Evolutionary conservation across 1,140 invertebrate genomes (phyloP), one percentile per base, ranked within the genome.

Genomic region (Pseudomyrmex dendroicus): DNA sequence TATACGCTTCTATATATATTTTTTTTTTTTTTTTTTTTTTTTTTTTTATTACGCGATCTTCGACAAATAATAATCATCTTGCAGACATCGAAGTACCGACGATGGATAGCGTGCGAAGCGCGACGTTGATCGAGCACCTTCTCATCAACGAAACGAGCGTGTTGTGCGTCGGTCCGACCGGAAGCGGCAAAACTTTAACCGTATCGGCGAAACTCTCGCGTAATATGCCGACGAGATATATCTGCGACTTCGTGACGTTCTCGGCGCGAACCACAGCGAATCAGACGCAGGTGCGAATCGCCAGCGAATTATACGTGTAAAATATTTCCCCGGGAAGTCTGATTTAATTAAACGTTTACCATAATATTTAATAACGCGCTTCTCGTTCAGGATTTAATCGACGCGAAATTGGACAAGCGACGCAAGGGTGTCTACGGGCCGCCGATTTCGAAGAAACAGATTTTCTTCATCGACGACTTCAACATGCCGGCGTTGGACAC

Each of bases 161-260:
- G 12, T 92, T 98, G 10, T 96, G 97, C 88, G 95, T 98, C 2
- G 97, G 97, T 1, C 97, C 97, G 2, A 97, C 97, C 13, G 97
- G 97, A 73, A 97, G 97, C 1, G 97, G 97, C 35, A 98, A 98
- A 93, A 97, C 96, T 3, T 93, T 96, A 48, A 97, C 97, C 57
- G 95, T 98, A 54, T 95, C 96, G 77, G 95, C 96, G 7, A 96
- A 96, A 92, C 91, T 96, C 1, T 94, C 95, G 0, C 93, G 94
- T 46, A 95, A 95, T 2, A 94, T 96, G 91, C 95, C 95, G 64
- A 96, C 96, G 84, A 96, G 96, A 88, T 97, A 95, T 85, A 96
- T 97, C 68, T 96, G 96, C 82, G 95, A 96, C 85, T 97, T 97
- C 89, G 95, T 98, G 73, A 96, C 96, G 59, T 98, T 98, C 93